Conservation (phyloP, 2,113 vertebrate genomes). For the Pitta sordida region DNA sequence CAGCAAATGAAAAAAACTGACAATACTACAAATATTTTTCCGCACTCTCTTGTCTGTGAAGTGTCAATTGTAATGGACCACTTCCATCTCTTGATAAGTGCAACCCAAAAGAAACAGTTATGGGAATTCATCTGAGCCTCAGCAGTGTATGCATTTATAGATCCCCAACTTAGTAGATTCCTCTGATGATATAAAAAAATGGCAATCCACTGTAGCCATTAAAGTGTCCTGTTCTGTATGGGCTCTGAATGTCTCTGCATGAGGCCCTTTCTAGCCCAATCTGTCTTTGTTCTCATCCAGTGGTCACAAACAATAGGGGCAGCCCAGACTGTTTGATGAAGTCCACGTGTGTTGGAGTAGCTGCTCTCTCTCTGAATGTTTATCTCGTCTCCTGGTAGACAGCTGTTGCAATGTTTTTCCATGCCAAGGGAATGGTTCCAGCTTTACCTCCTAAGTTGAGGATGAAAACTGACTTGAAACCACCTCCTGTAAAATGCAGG, state of each 20-base stretch:
- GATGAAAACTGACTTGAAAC: not conserved
- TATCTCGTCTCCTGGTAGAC: not conserved
- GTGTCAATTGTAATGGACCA: not conserved
- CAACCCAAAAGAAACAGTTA: not conserved
- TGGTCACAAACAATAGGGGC: constrained; percentile 45
- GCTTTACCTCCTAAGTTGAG: not conserved
- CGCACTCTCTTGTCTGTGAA: not conserved
- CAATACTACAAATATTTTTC: not conserved
- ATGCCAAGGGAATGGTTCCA: not conserved
- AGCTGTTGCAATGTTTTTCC: not conserved
- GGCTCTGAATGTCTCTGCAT: constrained; percentile 25
- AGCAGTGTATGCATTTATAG: not conserved
- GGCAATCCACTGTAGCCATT: not conserved
- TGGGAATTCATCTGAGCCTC: not conserved
- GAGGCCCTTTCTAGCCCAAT: constrained; percentile 56
- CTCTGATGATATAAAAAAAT: not conserved
- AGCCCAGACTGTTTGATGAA: constrained; percentile 26
- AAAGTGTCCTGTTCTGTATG: not conserved
- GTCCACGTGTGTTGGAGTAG: not conserved
- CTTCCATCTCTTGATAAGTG: not conserved
- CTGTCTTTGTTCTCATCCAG: constrained; percentile 51
- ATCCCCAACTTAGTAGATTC: not conserved
- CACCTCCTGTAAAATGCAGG: not conserved
- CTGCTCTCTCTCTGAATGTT: not conserved
- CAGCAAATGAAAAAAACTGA: not conserved